Evolutionary conservation across 2,113 vertebrate genomes (phyloP).

Genomic region (Thymallus thymallus): DNA sequence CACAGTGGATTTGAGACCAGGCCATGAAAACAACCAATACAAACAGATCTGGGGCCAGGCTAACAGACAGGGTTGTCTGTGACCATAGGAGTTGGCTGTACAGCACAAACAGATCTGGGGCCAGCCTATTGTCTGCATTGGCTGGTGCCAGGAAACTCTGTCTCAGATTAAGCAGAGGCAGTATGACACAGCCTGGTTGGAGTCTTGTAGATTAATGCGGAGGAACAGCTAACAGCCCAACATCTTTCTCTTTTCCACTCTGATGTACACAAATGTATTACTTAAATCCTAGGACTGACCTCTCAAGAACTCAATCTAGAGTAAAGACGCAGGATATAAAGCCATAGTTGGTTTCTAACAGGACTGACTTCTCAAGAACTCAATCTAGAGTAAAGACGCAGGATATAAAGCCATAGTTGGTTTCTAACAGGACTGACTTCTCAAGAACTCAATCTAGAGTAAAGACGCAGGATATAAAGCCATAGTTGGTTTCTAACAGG

Average conservation of each 20-base stretch:
- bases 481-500: background rate
- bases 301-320: background rate
- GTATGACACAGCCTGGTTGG: background rate
- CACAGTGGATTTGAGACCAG: too few species aligned
- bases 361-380: constrained; percentile 14
- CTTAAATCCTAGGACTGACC: constrained; percentile 27
- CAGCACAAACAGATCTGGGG: constrained; percentile 3
- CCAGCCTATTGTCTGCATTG: background rate
- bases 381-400: background rate
- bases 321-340: background rate
- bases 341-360: background rate
- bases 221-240: constrained; percentile 2
- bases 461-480: background rate
- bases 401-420: background rate
- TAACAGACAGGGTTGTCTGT: too few species aligned
- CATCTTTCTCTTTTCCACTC: background rate
- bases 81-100: too few species aligned
- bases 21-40: background rate
- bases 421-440: constrained; percentile 16
- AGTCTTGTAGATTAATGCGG: constrained; percentile 5
- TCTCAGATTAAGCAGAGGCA: constrained; percentile 17
- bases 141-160: constrained; percentile 24
- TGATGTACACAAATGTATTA: constrained; percentile 14
- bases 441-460: background rate
- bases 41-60: background rate